Conservation (phyloP, 2,797 vertebrate species). For the Pantherophis alleghaniensis region DNA sequence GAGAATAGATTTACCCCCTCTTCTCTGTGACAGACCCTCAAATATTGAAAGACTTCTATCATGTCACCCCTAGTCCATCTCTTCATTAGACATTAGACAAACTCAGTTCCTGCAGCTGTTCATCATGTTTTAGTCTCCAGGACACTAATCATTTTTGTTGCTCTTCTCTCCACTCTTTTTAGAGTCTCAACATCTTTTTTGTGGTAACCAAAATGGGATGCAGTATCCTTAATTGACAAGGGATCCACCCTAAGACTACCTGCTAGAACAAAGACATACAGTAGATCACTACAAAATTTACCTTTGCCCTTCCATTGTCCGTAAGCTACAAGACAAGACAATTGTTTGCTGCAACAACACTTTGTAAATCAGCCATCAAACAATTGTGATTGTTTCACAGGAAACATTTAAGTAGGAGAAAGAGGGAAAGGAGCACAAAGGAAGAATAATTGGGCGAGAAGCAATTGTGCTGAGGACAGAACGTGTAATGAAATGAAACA, state of each 20-base stretch:
- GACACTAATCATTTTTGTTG: not conserved
- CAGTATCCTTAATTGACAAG: not conserved
- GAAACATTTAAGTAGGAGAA: not conserved
- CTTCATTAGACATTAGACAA: not conserved
- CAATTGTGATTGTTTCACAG: slow-evolving; percentile 10
- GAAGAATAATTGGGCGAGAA: not conserved
- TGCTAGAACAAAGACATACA: not conserved
- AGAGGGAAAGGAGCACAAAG: not conserved
- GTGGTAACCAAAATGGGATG: not conserved
- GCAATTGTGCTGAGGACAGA: not conserved
- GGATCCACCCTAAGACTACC: not conserved
- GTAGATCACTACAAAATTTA: not conserved
- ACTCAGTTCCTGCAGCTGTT: not conserved
- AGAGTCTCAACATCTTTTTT: not conserved
- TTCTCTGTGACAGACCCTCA: not conserved
- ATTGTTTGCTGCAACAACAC: slow-evolving; percentile 17
- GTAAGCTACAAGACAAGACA: not conserved
- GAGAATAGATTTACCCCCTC: not conserved
- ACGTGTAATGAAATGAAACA: not conserved
- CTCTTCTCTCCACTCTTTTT: not conserved
- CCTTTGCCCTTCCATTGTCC: not conserved
- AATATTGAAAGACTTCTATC: not conserved
- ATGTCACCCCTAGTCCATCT: not conserved
- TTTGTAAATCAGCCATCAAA: slow-evolving; percentile 34
- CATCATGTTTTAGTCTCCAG: not conserved